These are phyloP conservation scores for Nowickia ferox DNA, from an alignment of 2,888 invertebrate species.

Conservation along the genomic window DNA sequence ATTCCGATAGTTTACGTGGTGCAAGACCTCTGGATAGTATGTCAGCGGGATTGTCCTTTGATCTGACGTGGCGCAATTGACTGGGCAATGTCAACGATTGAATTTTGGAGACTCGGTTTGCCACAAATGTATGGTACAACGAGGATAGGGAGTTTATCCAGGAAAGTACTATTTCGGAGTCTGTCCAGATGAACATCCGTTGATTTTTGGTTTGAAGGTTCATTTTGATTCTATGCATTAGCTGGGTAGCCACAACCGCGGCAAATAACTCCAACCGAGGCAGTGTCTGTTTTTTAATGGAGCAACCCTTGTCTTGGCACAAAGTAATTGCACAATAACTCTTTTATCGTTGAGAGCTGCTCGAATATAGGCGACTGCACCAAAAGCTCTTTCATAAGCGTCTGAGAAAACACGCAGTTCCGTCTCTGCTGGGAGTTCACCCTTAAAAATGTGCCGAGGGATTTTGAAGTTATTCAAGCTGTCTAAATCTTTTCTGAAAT, in stretches of 20 bases:
- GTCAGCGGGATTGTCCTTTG: too few species aligned
- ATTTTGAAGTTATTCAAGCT: too few species aligned
- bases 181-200: neutral
- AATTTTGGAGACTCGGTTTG: neutral
- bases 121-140: neutral
- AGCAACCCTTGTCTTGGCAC: conserved; percentile 1
- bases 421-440: too few species aligned
- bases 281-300: neutral
- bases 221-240: conserved; percentile 10
- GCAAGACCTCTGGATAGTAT: conserved; percentile 2
- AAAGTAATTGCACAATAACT: conserved; percentile 13
- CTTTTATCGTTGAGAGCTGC: neutral
- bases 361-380: too few species aligned
- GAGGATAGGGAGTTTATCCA: neutral
- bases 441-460: too few species aligned
- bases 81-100: conserved; percentile 14
- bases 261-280: conserved; percentile 1
- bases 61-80: neutral
- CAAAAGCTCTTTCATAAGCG: neutral
- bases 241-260: neutral
- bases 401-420: neutral
- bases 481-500: too few species aligned
- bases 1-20: conserved; percentile 8
- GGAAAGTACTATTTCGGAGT: conserved; percentile 6
- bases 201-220: conserved; percentile 4